Base-by-base conservation (phyloP, 2,888 invertebrate genomes). In the Drosophila buzzatii region DNA sequence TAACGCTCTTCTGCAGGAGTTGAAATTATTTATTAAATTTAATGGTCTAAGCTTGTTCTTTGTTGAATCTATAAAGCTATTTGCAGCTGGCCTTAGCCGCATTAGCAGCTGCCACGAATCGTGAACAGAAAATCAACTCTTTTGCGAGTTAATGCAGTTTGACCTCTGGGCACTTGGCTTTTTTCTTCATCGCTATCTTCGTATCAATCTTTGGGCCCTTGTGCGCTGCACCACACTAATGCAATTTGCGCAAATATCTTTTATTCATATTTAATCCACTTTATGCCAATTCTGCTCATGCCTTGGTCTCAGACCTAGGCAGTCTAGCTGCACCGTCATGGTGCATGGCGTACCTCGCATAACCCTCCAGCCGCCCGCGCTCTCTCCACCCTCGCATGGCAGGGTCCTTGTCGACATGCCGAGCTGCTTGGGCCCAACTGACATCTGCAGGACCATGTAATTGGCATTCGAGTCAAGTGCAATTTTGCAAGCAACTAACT, bases 391-490 rank as follows among this genome's bases (percentile, higher is more conserved):
- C 71, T 51, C 53, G 4, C 59, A 10, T 57, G 31, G 41, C 42
- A 7, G 45, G 45, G 62, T 70, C 64, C 74, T 74, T 70, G 70
- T 49, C 67, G 66, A 56, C 71, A 62, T 56, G n/a, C 55, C 59
- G 60, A 49, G 23, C 55, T 56, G 57, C 45, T 33, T 51, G 53
- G 65, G 49, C 47, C 49, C 78, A 75, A 67, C 83, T 87, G 85
- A 80, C 85, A 89, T 79, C 84, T 84, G 77, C 84, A 86, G 72
- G 63, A 63, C 88, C 79, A 84, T 79, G 89, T 86, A 86, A 86
- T 86, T 86, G 86, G 86, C 86, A 86, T 86, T 86, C 83, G 86
- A 86, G 86, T 86, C 90, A 86, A 86, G 86, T 88, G 86, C 90
- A 86, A 88, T 90, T 90, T 83, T 61, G 89, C 76, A 62, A 69